Evolutionary conservation across 1,140 invertebrate genomes (phyloP).

Genomic region (Ceratina calcarata): DNA sequence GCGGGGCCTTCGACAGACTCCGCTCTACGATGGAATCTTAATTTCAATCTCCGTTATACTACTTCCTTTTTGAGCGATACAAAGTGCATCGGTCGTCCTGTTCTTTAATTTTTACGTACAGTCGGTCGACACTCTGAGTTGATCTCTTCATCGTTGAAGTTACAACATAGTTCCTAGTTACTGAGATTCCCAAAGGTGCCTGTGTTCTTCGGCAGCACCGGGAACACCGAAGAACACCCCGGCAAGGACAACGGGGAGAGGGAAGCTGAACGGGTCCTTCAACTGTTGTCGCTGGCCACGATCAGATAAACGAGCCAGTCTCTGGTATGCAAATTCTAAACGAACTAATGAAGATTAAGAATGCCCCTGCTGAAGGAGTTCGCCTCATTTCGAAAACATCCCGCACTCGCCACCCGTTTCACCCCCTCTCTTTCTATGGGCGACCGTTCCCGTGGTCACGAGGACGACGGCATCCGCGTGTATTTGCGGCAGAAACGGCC

Average conservation of each 20-base stretch:
- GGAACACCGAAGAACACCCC: neutral
- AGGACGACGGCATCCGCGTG: slow-evolving; percentile 50
- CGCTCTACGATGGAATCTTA: too few species aligned
- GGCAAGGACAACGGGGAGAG: slow-evolving; percentile 38
- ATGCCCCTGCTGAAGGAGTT: slow-evolving; percentile 72
- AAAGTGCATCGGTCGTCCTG: too few species aligned
- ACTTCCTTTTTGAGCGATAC: too few species aligned
- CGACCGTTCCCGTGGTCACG: neutral
- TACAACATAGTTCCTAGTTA: too few species aligned
- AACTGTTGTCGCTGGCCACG: slow-evolving; percentile 63
- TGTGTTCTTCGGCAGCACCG: neutral
- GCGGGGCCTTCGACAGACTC: neutral
- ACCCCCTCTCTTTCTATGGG: neutral
- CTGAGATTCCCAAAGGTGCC: neutral
- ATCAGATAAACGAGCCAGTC: slow-evolving; percentile 72
- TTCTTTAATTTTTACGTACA: too few species aligned
- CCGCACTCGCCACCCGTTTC: slow-evolving; percentile 4
- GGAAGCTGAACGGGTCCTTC: slow-evolving; percentile 49
- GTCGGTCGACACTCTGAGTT: too few species aligned
- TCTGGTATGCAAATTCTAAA: slow-evolving; percentile 75
- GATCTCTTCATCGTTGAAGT: neutral
- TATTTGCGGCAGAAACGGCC: slow-evolving; percentile 65
- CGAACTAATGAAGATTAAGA: slow-evolving; percentile 78
- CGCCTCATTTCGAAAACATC: slow-evolving; percentile 73
- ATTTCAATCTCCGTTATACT: too few species aligned